Base-by-base conservation (phyloP, 2,797 vertebrate species). In the Cossypha polioptera region DNA sequence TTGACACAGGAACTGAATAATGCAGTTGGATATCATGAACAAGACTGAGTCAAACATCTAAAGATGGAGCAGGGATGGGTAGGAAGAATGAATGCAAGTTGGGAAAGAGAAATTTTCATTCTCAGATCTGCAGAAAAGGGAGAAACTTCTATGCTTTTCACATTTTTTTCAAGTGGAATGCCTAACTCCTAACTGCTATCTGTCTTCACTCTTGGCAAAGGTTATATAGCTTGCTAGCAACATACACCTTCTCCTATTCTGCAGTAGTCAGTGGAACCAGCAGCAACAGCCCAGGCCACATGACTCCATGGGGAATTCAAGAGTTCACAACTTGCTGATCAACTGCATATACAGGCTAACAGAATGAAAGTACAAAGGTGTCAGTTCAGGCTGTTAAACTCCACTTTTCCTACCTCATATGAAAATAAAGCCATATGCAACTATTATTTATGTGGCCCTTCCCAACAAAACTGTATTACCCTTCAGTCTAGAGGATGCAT, bases 1-100 rank as follows among this genome's bases (percentile, higher is more conserved):
- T 3, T n/a, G 42, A 71, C 79, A 76, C 16, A 31, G 16, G 24
- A 94, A n/a, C 24, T 43, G 61, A 76, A 43, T 69, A 38, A 84
- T 8, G 28, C 40, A 43, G 16, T 11, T 69, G 13, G 18, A 18
- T 61, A 65, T 45, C 53, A 67, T 2, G 7, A 77, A 83, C 13
- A 69, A 73, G 40, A 76, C 29, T 69, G 72, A 79, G 53, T 55
- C 9, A 90, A 84, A 67, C 35, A 66, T 29, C 16, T 71, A 58
- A 72, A 75, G 22, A 75, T 38, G 31, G 31, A 80, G 45, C 17
- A 61, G 57, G 7, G 24, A 43, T 21, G 5, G 10, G 10, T 26
- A 35, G 3, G 2, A 13, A 3, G 2, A 11, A 38, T 0, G 2
- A 71, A 86, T 74, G 35, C 26, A 59, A 83, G 35, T 10, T 1